Conservation (phyloP, 2,113 vertebrate genomes). For the Rhabdomys dilectus region DNA sequence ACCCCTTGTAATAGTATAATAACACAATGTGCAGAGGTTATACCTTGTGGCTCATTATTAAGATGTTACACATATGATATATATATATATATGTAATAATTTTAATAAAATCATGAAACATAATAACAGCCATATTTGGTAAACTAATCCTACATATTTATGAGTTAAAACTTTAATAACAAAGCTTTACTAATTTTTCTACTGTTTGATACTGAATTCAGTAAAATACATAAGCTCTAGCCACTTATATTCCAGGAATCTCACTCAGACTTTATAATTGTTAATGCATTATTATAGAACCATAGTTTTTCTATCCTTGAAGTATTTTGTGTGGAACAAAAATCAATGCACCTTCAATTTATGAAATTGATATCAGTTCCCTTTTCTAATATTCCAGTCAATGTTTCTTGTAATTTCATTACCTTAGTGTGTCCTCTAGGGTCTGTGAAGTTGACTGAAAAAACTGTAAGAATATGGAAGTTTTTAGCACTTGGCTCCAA, state of each 20-base stretch:
- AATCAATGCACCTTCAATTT: slow-evolving; percentile 63
- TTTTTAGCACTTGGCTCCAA: slow-evolving; percentile 58
- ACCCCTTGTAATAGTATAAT: not conserved
- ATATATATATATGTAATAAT: not conserved
- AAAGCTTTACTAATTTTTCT: not conserved
- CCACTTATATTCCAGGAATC: not conserved
- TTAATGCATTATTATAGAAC: slow-evolving; percentile 58
- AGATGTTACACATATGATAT: not conserved
- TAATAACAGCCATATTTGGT: not conserved
- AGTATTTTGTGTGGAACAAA: slow-evolving; percentile 39
- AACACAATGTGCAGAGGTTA: not conserved
- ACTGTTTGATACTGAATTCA: not conserved
- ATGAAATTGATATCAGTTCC: slow-evolving; percentile 70
- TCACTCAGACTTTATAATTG: slow-evolving; percentile 23
- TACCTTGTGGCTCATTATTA: not conserved
- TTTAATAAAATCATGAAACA: not conserved
- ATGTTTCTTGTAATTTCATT: slow-evolving; percentile 67
- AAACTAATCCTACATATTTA: not conserved
- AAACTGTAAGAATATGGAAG: slow-evolving; percentile 71
- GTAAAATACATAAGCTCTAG: not conserved
- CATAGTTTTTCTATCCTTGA: slow-evolving; percentile 75
- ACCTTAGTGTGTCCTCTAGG: not conserved
- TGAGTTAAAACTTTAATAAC: not conserved
- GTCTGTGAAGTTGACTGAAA: slow-evolving; percentile 7
- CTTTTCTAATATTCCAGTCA: slow-evolving; percentile 69